These are phyloP conservation scores for Endotricha flammealis DNA, from an alignment of 2,888 invertebrate genomes.

Conservation along the genomic window DNA sequence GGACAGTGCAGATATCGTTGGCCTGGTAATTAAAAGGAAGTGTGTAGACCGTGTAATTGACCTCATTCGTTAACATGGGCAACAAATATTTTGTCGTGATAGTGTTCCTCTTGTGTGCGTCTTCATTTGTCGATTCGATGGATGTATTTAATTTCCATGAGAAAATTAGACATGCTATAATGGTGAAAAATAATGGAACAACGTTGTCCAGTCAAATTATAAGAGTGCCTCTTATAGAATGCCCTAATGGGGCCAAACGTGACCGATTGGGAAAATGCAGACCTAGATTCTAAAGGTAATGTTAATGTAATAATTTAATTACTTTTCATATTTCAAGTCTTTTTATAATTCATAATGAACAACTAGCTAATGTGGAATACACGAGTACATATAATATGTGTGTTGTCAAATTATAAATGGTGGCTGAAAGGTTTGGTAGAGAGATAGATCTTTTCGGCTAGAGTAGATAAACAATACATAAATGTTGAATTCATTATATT, in stretches of 20 bases:
- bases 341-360: too few species aligned
- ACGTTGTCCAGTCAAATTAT: background rate
- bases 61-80: background rate
- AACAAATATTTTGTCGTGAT: background rate
- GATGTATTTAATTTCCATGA: background rate
- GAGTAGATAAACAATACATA: too few species aligned
- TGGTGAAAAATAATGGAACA: background rate
- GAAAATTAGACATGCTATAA: background rate
- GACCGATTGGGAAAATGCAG: background rate
- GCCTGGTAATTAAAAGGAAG: background rate
- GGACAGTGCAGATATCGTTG: background rate
- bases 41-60: background rate
- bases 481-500: too few species aligned
- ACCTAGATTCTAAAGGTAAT: background rate
- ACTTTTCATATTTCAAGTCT: too few species aligned
- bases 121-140: background rate
- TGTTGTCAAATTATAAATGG: too few species aligned
- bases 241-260: background rate
- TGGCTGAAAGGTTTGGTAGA: too few species aligned
- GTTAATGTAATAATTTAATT: too few species aligned
- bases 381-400: too few species aligned
- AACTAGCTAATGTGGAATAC: too few species aligned
- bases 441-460: too few species aligned
- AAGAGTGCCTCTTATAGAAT: background rate
- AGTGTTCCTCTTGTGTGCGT: background rate